phyloP scores from a whole-genome alignment of 2,888 invertebrate genomes.

The Pollenia amentaria region DNA sequence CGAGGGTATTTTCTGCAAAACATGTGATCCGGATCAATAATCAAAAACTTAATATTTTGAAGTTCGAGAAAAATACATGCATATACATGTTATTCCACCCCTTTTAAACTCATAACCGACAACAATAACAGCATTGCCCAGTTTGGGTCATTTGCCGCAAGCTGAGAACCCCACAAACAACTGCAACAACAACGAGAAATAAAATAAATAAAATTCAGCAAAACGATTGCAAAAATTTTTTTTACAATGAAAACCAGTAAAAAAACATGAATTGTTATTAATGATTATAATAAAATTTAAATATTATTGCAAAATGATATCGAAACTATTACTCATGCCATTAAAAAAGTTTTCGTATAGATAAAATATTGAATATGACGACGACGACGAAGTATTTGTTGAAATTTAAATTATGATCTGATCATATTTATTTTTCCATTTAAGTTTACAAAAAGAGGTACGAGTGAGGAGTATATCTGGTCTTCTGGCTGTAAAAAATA shows the following conservation, averaged over 20 bases:
- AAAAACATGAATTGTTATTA: constrained; percentile 68
- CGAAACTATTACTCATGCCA: constrained; percentile 72
- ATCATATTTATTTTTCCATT: constrained; percentile 37
- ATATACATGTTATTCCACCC: no score
- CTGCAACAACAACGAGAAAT: constrained; percentile 9
- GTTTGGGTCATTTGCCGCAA: constrained; percentile 71
- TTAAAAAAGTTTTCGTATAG: constrained; percentile 41
- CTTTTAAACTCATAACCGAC: not conserved
- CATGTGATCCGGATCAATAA: no score
- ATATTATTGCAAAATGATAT: constrained; percentile 74
- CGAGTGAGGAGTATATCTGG: not conserved
- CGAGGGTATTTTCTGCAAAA: no score
- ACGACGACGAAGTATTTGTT: constrained; percentile 15
- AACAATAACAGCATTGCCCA: constrained; percentile 14
- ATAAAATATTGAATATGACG: not conserved
- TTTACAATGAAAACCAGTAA: constrained; percentile 20
- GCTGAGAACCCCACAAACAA: constrained; percentile 53
- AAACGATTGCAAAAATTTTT: constrained; percentile 52
- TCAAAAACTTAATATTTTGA: no score
- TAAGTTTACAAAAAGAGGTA: not conserved
- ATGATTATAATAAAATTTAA: constrained; percentile 75
- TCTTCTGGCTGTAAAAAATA: not conserved
- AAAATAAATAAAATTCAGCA: constrained; percentile 50
- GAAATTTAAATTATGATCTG: constrained; percentile 50
- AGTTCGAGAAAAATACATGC: no score